phyloP scores from a whole-genome alignment of 2,888 invertebrate genomes.

The Antitype chi region DNA sequence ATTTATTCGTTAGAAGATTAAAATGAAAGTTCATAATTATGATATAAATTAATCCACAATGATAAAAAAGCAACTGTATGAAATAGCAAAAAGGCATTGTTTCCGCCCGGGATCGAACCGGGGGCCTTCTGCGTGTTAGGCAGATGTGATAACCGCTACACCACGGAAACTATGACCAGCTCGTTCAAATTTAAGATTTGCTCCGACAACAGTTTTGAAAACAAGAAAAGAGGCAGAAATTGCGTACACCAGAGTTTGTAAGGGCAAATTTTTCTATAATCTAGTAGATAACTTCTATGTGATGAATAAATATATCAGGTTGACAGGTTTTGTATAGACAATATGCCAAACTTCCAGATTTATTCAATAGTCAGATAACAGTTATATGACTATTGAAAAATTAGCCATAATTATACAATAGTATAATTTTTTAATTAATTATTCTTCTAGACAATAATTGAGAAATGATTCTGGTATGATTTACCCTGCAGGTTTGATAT shows the following conservation, averaged over 20 bases:
- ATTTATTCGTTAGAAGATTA: neutral
- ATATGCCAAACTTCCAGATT: too few relatives aligned
- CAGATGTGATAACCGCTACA: conserved; percentile 98
- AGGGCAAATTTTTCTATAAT: too few relatives aligned
- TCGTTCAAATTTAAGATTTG: neutral
- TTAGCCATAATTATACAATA: too few relatives aligned
- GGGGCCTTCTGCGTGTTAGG: conserved; percentile 98
- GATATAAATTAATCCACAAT: too few relatives aligned
- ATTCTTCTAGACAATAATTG: neutral
- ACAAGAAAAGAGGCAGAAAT: neutral
- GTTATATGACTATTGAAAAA: too few relatives aligned
- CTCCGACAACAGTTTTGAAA: neutral
- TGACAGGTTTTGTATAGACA: too few relatives aligned
- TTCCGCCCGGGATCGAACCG: conserved; percentile 97
- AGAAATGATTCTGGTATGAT: neutral
- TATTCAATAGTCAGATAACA: too few relatives aligned
- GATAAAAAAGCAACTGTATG: neutral
- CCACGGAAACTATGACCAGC: conserved; percentile 92
- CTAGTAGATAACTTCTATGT: too few relatives aligned
- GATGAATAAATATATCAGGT: too few relatives aligned
- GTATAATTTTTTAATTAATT: too few relatives aligned
- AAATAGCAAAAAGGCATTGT: conserved; percentile 87
- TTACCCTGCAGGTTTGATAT: neutral
- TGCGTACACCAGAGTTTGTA: too few relatives aligned
- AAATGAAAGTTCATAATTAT: neutral